A percentile compares a stretch with the other conserved stretches of the same genome.
phyloP scores from a whole-genome alignment of 2,797 vertebrate species.

The Gallinago stenura region DNA sequence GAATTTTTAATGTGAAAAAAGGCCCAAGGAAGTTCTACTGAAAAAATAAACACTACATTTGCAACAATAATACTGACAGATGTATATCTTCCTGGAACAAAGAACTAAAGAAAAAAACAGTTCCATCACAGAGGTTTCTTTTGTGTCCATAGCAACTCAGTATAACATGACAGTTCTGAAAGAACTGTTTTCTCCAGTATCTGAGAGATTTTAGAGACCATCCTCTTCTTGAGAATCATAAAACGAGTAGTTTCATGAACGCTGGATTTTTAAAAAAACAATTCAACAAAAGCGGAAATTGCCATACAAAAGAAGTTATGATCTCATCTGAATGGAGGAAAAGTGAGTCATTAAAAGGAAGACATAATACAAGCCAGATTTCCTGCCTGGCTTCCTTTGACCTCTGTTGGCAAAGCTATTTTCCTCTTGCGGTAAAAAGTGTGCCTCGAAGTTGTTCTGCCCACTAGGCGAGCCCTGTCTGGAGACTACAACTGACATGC shows the following conservation, averaged over 20 bases:
- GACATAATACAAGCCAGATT: constrained; percentile 24
- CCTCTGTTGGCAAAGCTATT: constrained; percentile 14
- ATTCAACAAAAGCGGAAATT: background rate
- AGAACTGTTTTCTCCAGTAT: background rate
- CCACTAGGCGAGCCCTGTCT: background rate
- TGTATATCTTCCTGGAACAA: background rate
- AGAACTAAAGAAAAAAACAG: background rate
- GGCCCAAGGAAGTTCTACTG: background rate
- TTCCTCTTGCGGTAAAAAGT: background rate
- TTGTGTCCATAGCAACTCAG: background rate
- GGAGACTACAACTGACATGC: background rate
- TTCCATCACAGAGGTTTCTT: background rate
- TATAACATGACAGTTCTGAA: background rate
- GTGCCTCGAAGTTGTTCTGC: background rate
- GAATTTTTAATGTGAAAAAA: background rate
- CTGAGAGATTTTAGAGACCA: background rate
- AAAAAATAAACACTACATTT: background rate
- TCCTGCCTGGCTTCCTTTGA: constrained; percentile 35
- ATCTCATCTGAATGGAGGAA: constrained; percentile 11
- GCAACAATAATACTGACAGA: background rate
- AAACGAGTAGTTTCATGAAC: background rate
- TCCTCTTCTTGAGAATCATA: background rate
- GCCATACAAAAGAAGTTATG: constrained; percentile 2
- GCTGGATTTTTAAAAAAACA: background rate
- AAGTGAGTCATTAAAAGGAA: constrained; percentile 48